These are phyloP conservation scores for Lemur catta DNA, from an alignment of 2,797 vertebrate genomes.

Conservation along the genomic window DNA sequence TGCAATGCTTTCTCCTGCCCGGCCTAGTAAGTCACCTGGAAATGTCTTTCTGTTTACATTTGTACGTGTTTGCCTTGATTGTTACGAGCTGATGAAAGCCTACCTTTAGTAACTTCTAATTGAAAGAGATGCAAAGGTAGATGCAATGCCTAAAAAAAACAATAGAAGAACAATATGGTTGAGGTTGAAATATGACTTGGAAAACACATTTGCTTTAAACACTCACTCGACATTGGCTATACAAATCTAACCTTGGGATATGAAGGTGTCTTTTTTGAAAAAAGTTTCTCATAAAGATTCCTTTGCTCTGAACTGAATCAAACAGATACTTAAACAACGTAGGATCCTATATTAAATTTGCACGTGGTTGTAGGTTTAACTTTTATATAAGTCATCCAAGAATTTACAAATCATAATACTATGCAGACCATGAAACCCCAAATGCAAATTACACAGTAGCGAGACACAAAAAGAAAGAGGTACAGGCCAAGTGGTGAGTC, in stretches of 20 bases:
- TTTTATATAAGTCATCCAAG: conserved; percentile 26
- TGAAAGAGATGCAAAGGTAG: background rate
- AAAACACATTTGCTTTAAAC: background rate
- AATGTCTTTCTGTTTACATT: background rate
- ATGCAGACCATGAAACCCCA: conserved; percentile 76
- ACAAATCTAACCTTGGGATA: background rate
- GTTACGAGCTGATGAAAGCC: background rate
- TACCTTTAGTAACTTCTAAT: background rate
- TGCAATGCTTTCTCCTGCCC: conserved; percentile 96
- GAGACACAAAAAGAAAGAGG: conserved; percentile 67
- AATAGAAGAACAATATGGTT: background rate
- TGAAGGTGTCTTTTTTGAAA: background rate
- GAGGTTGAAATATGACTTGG: background rate
- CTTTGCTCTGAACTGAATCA: conserved; percentile 18
- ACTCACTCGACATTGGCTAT: background rate
- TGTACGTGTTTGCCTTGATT: background rate
- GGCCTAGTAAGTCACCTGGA: conserved; percentile 89
- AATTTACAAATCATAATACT: conserved; percentile 59
- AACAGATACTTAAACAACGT: conserved; percentile 29
- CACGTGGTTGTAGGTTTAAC: background rate
- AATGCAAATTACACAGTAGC: conserved; percentile 77
- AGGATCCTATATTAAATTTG: conserved; percentile 6
- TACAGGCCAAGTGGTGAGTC: conserved; percentile 73
- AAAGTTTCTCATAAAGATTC: background rate
- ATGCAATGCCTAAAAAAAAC: background rate